Evolutionary conservation across 2,888 invertebrate species (phyloP).

Genomic region (Cyclophora punctaria): DNA sequence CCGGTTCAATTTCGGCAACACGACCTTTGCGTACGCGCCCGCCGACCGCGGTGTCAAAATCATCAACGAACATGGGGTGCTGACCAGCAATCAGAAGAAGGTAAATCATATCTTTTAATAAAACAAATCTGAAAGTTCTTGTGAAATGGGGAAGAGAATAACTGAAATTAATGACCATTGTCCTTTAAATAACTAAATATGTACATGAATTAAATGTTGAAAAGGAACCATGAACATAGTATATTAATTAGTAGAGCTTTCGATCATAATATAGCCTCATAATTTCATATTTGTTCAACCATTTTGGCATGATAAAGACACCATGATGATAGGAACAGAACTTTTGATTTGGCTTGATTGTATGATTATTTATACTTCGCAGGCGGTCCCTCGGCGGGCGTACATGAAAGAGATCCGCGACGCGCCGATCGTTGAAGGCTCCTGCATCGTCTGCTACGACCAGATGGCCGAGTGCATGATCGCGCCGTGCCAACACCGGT

Average conservation of each 20-base stretch:
- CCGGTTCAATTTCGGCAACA: constrained; percentile 91
- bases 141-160: too few relatives aligned
- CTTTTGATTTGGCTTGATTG: not conserved
- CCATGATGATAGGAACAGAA: too few relatives aligned
- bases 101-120: constrained; percentile 25
- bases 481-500: constrained; percentile 90
- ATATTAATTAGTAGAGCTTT: too few relatives aligned
- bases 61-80: constrained; percentile 86
- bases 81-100: constrained; percentile 83
- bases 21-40: constrained; percentile 86
- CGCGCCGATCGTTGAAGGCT: constrained; percentile 85
- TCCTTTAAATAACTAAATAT: too few relatives aligned
- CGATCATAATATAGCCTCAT: too few relatives aligned
- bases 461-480: constrained; percentile 83
- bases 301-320: too few relatives aligned
- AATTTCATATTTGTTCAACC: too few relatives aligned
- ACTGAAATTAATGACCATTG: too few relatives aligned
- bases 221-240: too few relatives aligned
- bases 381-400: constrained; percentile 86
- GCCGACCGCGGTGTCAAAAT: constrained; percentile 76
- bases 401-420: constrained; percentile 83
- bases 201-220: too few relatives aligned
- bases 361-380: not conserved
- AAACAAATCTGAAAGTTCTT: too few relatives aligned
- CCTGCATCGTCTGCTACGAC: constrained; percentile 92